These are phyloP conservation scores for Mamestra brassicae DNA, from an alignment of 2,888 invertebrate species.

Conservation along the genomic window DNA sequence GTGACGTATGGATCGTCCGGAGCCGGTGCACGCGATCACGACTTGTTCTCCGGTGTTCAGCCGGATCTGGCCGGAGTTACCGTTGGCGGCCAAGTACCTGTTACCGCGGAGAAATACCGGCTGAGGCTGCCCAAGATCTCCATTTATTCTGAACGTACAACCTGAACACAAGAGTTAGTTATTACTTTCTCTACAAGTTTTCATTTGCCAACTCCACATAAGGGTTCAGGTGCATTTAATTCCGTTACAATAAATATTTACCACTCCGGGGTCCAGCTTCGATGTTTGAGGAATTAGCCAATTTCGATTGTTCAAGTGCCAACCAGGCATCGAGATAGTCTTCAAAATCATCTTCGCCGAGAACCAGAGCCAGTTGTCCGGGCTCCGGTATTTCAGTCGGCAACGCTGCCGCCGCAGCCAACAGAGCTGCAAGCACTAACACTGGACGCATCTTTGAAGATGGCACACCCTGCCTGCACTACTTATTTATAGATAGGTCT, in stretches of 20 bases:
- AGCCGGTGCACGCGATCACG: conserved; percentile 80
- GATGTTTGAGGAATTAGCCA: conserved; percentile 69
- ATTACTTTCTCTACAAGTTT: too few relatives aligned
- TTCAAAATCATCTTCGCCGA: conserved; percentile 88
- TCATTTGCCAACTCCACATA: not conserved
- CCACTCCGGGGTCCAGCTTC: conserved; percentile 71
- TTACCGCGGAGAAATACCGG: conserved; percentile 90
- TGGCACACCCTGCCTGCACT: conserved; percentile 40
- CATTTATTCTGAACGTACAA: conserved; percentile 87
- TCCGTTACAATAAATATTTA: conserved; percentile 58
- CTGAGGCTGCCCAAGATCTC: conserved; percentile 91
- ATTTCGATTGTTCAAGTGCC: conserved; percentile 75
- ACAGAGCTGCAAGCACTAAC: conserved; percentile 68
- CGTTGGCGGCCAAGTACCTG: conserved; percentile 76
- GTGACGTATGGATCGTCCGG: conserved; percentile 78
- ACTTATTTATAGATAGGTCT: conserved; percentile 12
- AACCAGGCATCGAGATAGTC: conserved; percentile 87
- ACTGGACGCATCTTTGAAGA: conserved; percentile 59
- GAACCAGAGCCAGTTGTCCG: conserved; percentile 78
- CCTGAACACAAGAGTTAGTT: conserved; percentile 68
- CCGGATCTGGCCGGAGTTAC: conserved; percentile 80
- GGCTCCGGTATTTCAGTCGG: conserved; percentile 80
- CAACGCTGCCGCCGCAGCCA: conserved; percentile 69
- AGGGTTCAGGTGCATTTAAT: not conserved
- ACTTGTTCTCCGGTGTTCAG: conserved; percentile 80